Percentiles rank a stretch among this genome's conserved stretches.
These are phyloP conservation scores for Perdita meconis DNA, from an alignment of 2,888 invertebrate genomes.

Conservation along the genomic window DNA sequence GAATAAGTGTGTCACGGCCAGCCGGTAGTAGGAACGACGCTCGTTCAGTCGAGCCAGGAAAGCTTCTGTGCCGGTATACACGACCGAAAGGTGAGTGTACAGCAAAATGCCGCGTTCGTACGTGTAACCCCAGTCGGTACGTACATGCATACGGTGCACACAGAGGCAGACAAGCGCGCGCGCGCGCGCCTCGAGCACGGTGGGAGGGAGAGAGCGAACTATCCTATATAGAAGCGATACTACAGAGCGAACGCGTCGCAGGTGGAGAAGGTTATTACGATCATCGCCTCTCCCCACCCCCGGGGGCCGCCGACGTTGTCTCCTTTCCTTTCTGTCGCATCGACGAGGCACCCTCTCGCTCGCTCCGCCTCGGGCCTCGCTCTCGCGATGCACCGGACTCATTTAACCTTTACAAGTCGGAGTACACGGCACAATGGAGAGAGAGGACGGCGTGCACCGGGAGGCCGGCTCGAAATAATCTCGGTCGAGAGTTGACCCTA, in stretches of 20 bases:
- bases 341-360: not conserved
- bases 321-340: slow-evolving; percentile 16
- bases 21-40: slow-evolving; percentile 77
- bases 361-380: slow-evolving; percentile 29
- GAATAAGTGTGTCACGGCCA: slow-evolving; percentile 80
- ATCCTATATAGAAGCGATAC: slow-evolving; percentile 53
- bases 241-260: slow-evolving; percentile 62
- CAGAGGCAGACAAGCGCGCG: slow-evolving; percentile 19
- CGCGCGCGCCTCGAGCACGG: not conserved
- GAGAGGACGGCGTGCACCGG: slow-evolving; percentile 31
- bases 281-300: slow-evolving; percentile 46
- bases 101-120: slow-evolving; percentile 54
- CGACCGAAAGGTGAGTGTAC: slow-evolving; percentile 72
- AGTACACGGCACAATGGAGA: slow-evolving; percentile 38
- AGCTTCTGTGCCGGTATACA: slow-evolving; percentile 73
- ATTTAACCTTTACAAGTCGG: slow-evolving; percentile 75
- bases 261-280: slow-evolving; percentile 74
- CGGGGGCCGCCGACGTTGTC: slow-evolving; percentile 24
- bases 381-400: slow-evolving; percentile 67
- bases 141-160: not conserved
- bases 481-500: slow-evolving; percentile 44
- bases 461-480: slow-evolving; percentile 54
- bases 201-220: slow-evolving; percentile 20
- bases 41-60: slow-evolving; percentile 74
- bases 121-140: slow-evolving; percentile 28